phyloP scores from a whole-genome alignment of 2,888 invertebrate species.

The Limenitis camilla region DNA sequence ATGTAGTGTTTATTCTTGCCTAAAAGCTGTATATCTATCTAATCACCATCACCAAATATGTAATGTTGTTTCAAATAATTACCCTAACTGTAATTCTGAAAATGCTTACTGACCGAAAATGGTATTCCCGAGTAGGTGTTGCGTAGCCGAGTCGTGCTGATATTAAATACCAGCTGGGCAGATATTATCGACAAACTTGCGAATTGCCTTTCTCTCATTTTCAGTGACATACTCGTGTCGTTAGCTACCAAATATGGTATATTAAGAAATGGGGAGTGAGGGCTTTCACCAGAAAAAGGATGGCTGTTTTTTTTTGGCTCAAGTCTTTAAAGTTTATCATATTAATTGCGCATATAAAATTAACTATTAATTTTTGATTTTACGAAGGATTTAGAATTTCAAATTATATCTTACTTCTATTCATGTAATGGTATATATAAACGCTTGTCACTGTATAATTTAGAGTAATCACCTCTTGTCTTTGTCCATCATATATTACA shows the following conservation, averaged over 20 bases:
- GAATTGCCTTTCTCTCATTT: slow-evolving; percentile 17
- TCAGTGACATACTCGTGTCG: slow-evolving; percentile 10
- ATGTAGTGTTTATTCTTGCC: too few relatives aligned
- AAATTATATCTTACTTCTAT: too few relatives aligned
- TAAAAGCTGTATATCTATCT: background rate
- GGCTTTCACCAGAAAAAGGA: background rate
- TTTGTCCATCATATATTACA: slow-evolving; percentile 36
- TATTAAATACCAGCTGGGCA: slow-evolving; percentile 22
- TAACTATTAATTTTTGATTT: too few relatives aligned
- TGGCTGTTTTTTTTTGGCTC: background rate
- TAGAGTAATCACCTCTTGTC: slow-evolving; percentile 39
- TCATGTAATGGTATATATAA: too few relatives aligned
- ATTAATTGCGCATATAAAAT: too few relatives aligned
- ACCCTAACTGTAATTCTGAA: background rate
- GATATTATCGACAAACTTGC: slow-evolving; percentile 14
- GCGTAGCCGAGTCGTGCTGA: slow-evolving; percentile 13
- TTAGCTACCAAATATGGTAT: background rate
- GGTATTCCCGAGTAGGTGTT: slow-evolving; percentile 13
- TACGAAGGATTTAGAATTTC: too few relatives aligned
- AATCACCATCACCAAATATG: background rate
- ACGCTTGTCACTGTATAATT: too few relatives aligned
- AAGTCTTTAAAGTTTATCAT: too few relatives aligned
- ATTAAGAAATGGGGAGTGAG: background rate
- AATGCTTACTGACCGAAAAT: slow-evolving; percentile 8
- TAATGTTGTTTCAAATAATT: background rate